Conservation (phyloP, 2,113 vertebrate genomes). For the Muntiacus reevesi region DNA sequence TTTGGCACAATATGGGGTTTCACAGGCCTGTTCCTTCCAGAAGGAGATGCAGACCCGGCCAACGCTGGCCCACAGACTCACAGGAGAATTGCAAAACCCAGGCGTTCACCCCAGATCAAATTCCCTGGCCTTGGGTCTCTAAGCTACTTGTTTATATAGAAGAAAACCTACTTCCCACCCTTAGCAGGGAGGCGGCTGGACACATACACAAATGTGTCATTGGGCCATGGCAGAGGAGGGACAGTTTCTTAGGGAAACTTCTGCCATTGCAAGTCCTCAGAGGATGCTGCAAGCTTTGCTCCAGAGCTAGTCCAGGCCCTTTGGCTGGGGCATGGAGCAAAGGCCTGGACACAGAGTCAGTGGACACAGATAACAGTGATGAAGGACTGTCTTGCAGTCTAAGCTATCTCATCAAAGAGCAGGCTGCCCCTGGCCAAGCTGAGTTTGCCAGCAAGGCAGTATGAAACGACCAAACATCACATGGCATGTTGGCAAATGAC, state of each 20-base stretch:
- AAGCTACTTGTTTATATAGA: slow-evolving; percentile 54
- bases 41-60: slow-evolving; percentile 67
- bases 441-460: not conserved
- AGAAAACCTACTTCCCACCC: slow-evolving; percentile 52
- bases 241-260: not conserved
- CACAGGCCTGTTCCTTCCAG: slow-evolving; percentile 72
- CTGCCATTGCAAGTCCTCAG: not conserved
- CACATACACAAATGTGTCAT: not conserved
- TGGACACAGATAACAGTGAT: not conserved
- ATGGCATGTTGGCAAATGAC: not conserved
- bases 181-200: slow-evolving; percentile 14
- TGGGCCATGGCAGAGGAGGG: not conserved
- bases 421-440: not conserved
- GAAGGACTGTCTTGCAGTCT: not conserved
- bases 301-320: not conserved
- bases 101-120: slow-evolving; percentile 65
- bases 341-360: not conserved
- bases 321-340: not conserved
- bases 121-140: slow-evolving; percentile 33
- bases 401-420: not conserved
- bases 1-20: slow-evolving; percentile 74
- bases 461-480: not conserved
- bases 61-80: slow-evolving; percentile 53
- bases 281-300: not conserved
- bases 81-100: slow-evolving; percentile 60